phyloP scores from a whole-genome alignment of 2,797 vertebrate genomes.

The Margarornis squamiger region DNA sequence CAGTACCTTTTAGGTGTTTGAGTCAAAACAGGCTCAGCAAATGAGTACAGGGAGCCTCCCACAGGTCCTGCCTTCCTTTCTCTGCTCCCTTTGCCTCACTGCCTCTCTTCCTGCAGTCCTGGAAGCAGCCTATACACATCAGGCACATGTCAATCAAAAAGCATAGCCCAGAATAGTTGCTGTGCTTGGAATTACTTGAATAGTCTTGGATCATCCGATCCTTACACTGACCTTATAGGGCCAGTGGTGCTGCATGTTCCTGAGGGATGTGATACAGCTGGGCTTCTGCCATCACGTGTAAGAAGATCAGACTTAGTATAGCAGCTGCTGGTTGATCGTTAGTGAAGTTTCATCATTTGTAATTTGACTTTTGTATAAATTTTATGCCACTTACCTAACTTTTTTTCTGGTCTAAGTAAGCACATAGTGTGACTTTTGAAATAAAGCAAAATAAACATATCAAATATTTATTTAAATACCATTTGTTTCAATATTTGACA shows the following conservation, averaged over 20 bases:
- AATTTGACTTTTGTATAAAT: background rate
- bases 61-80: accelerated
- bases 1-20: background rate
- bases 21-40: background rate
- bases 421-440: background rate
- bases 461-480: background rate
- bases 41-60: background rate
- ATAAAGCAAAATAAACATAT: background rate
- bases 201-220: background rate
- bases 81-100: background rate
- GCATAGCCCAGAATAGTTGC: background rate
- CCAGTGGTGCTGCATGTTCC: background rate
- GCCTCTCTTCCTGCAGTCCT: background rate
- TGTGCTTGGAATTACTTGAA: background rate
- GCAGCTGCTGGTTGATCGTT: background rate
- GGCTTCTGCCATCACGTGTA: background rate
- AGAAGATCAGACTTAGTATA: background rate
- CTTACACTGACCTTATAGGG: background rate
- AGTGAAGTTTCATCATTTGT: background rate
- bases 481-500: background rate
- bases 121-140: background rate
- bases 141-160: background rate
- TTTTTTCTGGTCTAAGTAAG: background rate
- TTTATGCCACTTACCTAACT: background rate
- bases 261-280: background rate